Percentiles rank a stretch among this genome's conserved stretches.
phyloP scores from a whole-genome alignment of 2,113 vertebrate genomes.

The Prunella fulvescens region DNA sequence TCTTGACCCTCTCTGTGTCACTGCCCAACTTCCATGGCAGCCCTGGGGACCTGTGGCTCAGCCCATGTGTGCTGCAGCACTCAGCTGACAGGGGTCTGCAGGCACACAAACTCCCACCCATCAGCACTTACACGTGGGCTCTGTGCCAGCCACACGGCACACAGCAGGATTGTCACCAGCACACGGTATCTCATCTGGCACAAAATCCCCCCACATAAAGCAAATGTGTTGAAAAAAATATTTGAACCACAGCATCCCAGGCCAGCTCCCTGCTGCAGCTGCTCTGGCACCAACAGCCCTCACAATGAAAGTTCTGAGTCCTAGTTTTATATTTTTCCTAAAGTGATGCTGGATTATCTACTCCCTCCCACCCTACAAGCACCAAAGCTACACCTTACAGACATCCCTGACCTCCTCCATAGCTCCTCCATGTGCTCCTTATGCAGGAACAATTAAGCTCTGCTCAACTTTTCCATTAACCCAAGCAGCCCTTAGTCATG shows the following conservation, averaged over 20 bases:
- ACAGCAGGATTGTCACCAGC: background rate
- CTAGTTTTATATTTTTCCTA: background rate
- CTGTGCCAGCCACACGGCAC: fast-evolving
- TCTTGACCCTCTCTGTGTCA: background rate
- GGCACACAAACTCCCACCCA: background rate
- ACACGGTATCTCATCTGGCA: background rate
- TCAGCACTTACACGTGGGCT: background rate
- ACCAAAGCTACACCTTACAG: background rate
- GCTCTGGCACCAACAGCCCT: background rate
- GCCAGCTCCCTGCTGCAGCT: background rate
- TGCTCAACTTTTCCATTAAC: conserved; percentile 8
- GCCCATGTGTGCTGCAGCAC: background rate
- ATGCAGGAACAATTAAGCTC: background rate
- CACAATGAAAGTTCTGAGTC: background rate
- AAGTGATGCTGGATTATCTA: background rate
- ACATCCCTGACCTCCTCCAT: fast-evolving
- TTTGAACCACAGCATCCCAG: background rate
- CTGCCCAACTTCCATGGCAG: background rate
- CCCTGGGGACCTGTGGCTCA: background rate
- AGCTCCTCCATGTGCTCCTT: background rate
- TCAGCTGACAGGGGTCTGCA: background rate
- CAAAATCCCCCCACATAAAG: background rate
- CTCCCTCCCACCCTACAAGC: background rate
- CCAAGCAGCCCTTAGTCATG: background rate
- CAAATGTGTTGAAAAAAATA: background rate